Conservation (phyloP, 2,113 vertebrate genomes). For the Ascaphus truei region DNA sequence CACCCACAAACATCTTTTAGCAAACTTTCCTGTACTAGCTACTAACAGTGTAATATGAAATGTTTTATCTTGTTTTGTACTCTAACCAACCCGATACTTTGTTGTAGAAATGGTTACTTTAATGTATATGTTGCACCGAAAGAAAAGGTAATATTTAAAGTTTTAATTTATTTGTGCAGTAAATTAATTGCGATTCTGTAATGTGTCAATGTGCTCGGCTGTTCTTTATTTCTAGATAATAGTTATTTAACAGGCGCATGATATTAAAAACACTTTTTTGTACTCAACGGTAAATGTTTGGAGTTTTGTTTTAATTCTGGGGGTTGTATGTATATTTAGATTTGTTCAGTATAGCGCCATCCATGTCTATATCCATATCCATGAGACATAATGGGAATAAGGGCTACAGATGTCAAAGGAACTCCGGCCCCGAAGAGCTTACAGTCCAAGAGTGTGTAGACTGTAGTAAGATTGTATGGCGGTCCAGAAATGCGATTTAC, state of each 20-base stretch:
- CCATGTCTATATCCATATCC: no score
- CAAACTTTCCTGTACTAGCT: not conserved
- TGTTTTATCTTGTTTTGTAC: constrained; percentile 39
- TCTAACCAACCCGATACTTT: constrained; percentile 44
- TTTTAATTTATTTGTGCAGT: constrained; percentile 77
- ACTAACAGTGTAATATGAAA: constrained; percentile 36
- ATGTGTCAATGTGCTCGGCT: constrained; percentile 55
- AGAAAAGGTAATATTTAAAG: constrained; percentile 73
- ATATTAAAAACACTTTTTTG: constrained; percentile 46
- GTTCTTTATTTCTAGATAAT: constrained; percentile 50
- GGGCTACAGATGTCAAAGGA: no score
- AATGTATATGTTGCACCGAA: constrained; percentile 78
- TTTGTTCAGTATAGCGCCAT: no score
- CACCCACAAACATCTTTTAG: not conserved
- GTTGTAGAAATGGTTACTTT: constrained; percentile 53
- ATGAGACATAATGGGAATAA: no score
- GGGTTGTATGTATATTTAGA: no score
- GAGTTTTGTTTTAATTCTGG: not conserved
- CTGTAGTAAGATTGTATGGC: no score
- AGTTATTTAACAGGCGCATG: constrained; percentile 55
- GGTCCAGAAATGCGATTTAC: no score
- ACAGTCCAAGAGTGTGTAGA: no score
- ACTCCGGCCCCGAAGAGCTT: no score
- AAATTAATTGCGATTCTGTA: constrained; percentile 72
- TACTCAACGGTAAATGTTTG: not conserved